phyloP scores from a whole-genome alignment of 2,888 invertebrate species.

The Eupithecia subumbrata region DNA sequence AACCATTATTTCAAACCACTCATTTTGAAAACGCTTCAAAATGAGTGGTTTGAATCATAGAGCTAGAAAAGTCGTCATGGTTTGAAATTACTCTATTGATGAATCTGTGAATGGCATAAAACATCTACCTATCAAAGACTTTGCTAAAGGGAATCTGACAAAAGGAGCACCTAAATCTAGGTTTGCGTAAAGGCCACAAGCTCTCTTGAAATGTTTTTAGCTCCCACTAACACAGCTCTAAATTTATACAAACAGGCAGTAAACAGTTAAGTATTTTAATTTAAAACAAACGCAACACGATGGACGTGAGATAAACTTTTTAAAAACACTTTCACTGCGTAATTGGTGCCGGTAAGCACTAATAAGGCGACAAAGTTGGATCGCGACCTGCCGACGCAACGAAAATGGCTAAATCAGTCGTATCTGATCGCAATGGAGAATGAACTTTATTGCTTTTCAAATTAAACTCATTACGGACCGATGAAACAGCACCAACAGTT shows the following conservation, averaged over 20 bases:
- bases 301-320: constrained; percentile 59
- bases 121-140: neutral
- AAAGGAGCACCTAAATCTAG: neutral
- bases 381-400: constrained; percentile 37
- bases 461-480: neutral
- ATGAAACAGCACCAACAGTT: neutral
- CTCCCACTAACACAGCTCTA: neutral
- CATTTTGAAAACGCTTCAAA: too few relatives aligned
- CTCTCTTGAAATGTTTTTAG: neutral
- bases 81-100: neutral
- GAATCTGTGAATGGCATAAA: neutral
- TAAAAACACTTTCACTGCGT: constrained; percentile 73
- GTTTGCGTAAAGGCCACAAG: neutral
- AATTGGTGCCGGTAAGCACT: constrained; percentile 64
- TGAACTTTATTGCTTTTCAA: constrained; percentile 9
- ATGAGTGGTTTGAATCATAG: neutral
- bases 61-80: too few relatives aligned
- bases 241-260: neutral
- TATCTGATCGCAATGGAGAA: constrained; percentile 9
- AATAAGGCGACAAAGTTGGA: constrained; percentile 61
- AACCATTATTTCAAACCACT: neutral
- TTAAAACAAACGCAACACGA: constrained; percentile 44
- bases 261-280: constrained; percentile 33
- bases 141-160: neutral
- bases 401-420: neutral